phyloP scores from a whole-genome alignment of 1,140 invertebrate genomes.

The Oedothorax gibbosus region DNA sequence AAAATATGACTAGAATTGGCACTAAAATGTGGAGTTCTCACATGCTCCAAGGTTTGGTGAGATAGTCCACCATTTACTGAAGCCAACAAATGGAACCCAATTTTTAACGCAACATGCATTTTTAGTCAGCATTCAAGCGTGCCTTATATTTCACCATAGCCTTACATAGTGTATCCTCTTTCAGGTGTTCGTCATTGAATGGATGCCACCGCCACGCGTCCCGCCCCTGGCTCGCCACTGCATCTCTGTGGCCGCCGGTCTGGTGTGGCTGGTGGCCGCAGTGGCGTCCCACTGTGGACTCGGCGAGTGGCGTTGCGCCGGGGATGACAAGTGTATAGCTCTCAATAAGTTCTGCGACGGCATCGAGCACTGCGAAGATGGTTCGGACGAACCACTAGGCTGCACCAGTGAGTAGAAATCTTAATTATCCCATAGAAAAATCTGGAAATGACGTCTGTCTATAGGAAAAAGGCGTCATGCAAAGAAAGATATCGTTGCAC shows the following conservation, averaged over 20 bases:
- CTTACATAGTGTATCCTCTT: not conserved
- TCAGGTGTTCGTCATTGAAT: slow-evolving; percentile 40
- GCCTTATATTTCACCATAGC: too few species aligned
- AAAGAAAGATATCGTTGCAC: too few species aligned
- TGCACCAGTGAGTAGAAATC: slow-evolving; percentile 81
- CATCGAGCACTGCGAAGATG: slow-evolving; percentile 85
- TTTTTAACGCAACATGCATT: not conserved
- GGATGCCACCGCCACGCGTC: slow-evolving; percentile 54
- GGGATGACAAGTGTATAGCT: slow-evolving; percentile 76
- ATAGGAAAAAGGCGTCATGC: too few species aligned
- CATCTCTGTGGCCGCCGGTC: not conserved
- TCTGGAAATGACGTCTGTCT: too few species aligned
- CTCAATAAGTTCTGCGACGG: slow-evolving; percentile 86
- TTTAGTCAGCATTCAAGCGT: too few species aligned
- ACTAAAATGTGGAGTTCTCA: too few species aligned
- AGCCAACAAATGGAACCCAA: too few species aligned
- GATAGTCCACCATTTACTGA: too few species aligned
- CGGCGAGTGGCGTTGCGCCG: slow-evolving; percentile 48
- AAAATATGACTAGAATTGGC: too few species aligned
- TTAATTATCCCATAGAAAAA: too few species aligned
- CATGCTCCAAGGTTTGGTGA: too few species aligned
- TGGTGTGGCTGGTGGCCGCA: not conserved
- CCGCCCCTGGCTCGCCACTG: slow-evolving; percentile 1
- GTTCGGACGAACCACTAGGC: slow-evolving; percentile 84
- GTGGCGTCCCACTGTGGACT: slow-evolving; percentile 21